phyloP scores from a whole-genome alignment of 1,140 invertebrate species.

The Heliconius congener region DNA sequence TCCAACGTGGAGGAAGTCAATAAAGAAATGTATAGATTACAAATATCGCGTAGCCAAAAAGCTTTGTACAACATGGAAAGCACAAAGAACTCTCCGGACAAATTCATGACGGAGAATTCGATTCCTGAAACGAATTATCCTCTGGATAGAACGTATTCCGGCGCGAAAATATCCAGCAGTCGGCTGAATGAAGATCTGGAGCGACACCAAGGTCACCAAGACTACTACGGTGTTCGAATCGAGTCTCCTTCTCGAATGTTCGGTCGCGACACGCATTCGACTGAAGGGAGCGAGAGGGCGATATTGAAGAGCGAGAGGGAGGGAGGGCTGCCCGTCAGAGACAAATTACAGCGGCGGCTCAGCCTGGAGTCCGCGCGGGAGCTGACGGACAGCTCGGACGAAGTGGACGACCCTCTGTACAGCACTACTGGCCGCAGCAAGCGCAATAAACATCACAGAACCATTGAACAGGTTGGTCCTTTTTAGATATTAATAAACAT shows the following conservation, averaged over 20 bases:
- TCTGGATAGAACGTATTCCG: conserved; percentile 76
- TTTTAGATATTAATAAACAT: no score
- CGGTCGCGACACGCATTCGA: conserved; percentile 62
- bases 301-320: conserved; percentile 55
- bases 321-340: conserved; percentile 41
- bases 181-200: conserved; percentile 75
- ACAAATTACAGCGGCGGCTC: conserved; percentile 82
- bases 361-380: conserved; percentile 88
- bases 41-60: conserved; percentile 79
- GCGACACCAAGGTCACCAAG: conserved; percentile 55
- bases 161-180: conserved; percentile 75
- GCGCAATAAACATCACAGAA: conserved; percentile 83
- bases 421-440: conserved; percentile 73
- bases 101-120: conserved; percentile 69
- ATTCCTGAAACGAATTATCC: conserved; percentile 77
- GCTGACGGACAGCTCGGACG: conserved; percentile 86
- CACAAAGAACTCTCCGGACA: conserved; percentile 71
- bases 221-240: conserved; percentile 62
- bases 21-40: conserved; percentile 80
- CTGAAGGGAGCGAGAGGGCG: conserved; percentile 66
- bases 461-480: conserved; percentile 83
- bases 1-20: conserved; percentile 80
- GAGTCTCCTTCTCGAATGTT: conserved; percentile 68
- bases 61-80: conserved; percentile 77
- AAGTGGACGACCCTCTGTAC: conserved; percentile 80